phyloP scores from a whole-genome alignment of 2,888 invertebrate genomes.

The Phania funesta region DNA sequence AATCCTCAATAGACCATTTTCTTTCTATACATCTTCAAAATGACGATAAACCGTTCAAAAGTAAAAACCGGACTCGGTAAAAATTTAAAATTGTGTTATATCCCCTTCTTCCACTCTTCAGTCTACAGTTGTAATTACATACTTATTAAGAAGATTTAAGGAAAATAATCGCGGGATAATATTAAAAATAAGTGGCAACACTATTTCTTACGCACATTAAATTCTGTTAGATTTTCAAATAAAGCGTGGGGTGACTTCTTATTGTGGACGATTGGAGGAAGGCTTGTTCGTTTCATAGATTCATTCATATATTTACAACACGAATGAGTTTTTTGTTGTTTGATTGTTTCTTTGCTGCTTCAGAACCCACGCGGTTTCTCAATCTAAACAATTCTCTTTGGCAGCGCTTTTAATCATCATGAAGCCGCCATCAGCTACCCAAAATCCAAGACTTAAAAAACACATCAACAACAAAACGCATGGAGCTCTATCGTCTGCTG shows the following conservation, averaged over 20 bases:
- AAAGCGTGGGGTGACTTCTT: slow-evolving; percentile 59
- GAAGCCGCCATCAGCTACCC: slow-evolving; percentile 41
- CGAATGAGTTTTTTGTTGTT: not conserved
- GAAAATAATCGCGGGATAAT: not conserved
- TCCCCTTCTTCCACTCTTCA: too few species aligned
- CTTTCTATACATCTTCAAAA: too few species aligned
- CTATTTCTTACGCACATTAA: not conserved
- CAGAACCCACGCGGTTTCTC: slow-evolving; percentile 62
- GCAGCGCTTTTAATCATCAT: slow-evolving; percentile 24
- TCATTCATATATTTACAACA: not conserved
- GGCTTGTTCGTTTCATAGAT: slow-evolving; percentile 5
- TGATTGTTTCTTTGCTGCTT: slow-evolving; percentile 19
- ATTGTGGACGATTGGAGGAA: not conserved
- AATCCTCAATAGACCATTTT: too few species aligned
- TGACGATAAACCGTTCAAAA: too few species aligned
- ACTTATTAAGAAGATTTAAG: too few species aligned
- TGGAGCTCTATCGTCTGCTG: slow-evolving; percentile 23
- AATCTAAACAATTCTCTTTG: slow-evolving; percentile 2
- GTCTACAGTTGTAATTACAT: too few species aligned
- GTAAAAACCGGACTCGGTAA: too few species aligned
- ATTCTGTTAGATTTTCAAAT: slow-evolving; percentile 22
- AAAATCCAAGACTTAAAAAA: slow-evolving; percentile 19
- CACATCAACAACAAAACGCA: not conserved
- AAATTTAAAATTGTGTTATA: too few species aligned
- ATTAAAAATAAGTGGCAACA: not conserved